A percentile compares a stretch with the other conserved stretches of the same genome.
These are phyloP conservation scores for Gymnoscelis rufifasciata DNA, from an alignment of 2,888 invertebrate species.

Conservation along the genomic window DNA sequence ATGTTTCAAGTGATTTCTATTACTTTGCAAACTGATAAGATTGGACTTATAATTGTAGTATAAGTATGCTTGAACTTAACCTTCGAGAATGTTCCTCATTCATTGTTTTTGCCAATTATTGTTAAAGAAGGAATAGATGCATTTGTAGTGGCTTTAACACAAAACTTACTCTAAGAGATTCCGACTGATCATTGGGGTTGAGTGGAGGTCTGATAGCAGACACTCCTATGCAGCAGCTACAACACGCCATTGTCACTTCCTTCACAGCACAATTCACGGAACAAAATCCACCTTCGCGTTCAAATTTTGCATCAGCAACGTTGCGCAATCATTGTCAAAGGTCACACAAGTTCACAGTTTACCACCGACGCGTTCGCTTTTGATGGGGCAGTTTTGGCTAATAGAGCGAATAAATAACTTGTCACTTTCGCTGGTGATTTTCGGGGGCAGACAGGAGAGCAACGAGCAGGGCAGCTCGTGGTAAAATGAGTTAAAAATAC, in stretches of 20 bases:
- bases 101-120: conserved; percentile 14
- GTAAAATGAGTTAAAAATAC: conserved; percentile 78
- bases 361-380: conserved; percentile 30
- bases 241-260: conserved; percentile 77
- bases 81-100: conserved; percentile 6
- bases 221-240: conserved; percentile 82
- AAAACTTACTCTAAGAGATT: conserved; percentile 85
- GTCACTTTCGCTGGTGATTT: conserved; percentile 68
- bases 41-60: too few relatives aligned
- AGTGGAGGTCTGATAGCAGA: conserved; percentile 87
- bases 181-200: conserved; percentile 85
- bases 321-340: conserved; percentile 57
- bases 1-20: background rate
- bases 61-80: conserved; percentile 19
- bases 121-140: too few relatives aligned
- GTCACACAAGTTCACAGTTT: conserved; percentile 22
- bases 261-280: conserved; percentile 42
- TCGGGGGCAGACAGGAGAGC: conserved; percentile 63
- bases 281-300: conserved; percentile 51
- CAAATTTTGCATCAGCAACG: conserved; percentile 34
- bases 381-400: conserved; percentile 38
- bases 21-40: conserved; percentile 1
- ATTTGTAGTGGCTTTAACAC: too few relatives aligned
- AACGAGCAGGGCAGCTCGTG: conserved; percentile 65
- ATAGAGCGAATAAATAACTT: conserved; percentile 38